Evolutionary conservation across 2,888 invertebrate species (phyloP).

Genomic region (Masnerella sp.): DNA sequence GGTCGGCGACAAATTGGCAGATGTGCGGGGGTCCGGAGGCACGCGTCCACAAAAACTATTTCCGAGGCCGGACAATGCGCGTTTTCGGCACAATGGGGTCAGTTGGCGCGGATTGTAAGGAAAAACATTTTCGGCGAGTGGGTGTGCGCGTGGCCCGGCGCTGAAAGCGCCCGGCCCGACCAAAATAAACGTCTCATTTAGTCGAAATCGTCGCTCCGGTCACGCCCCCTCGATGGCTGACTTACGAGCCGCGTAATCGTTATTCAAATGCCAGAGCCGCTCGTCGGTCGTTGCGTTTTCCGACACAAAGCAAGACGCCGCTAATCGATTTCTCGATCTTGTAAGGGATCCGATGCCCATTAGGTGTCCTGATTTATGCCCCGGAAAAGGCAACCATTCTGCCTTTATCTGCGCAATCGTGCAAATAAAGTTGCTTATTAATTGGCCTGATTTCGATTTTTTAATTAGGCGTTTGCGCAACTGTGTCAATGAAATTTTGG

Average conservation of each 20-base stretch:
- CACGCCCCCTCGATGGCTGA: constrained; percentile 58
- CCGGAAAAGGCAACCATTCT: no score
- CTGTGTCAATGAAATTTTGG: no score
- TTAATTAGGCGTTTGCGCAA: no score
- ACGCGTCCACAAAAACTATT: constrained; percentile 56
- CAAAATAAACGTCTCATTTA: constrained; percentile 71
- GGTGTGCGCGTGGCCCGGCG: constrained; percentile 55
- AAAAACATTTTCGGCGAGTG: constrained; percentile 58
- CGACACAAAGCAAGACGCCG: constrained; percentile 46
- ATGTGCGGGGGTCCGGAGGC: constrained; percentile 17
- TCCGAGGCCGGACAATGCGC: constrained; percentile 54
- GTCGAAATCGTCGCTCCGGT: constrained; percentile 64
- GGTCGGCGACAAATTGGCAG: constrained; percentile 10
- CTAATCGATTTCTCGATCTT: constrained; percentile 58
- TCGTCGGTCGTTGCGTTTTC: constrained; percentile 38
- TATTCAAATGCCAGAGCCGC: constrained; percentile 50
- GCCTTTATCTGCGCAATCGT: no score
- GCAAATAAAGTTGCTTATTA: no score
- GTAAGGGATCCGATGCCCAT: constrained; percentile 52
- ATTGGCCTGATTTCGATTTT: no score
- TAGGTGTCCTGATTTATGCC: constrained; percentile 42
- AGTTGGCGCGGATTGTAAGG: constrained; percentile 49
- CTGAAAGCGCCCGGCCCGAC: constrained; percentile 43
- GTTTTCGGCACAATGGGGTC: constrained; percentile 55
- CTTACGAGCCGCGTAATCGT: constrained; percentile 61